These are phyloP conservation scores for Penaeus chinensis DNA, from an alignment of 1,140 invertebrate genomes.

Conservation along the genomic window DNA sequence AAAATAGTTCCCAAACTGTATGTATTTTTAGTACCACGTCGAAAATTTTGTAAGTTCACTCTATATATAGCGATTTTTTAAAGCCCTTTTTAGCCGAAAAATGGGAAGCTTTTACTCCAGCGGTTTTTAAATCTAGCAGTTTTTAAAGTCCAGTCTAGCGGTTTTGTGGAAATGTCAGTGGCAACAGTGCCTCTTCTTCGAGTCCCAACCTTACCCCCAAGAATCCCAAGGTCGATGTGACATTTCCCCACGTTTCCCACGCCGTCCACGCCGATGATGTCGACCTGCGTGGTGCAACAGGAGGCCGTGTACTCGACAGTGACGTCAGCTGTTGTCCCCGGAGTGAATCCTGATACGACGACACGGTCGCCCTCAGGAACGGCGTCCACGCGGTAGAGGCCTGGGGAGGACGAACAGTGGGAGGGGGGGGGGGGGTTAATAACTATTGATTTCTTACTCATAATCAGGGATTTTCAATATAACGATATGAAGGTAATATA, in stretches of 20 bases:
- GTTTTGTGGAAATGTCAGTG: neutral
- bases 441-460: too few relatives aligned
- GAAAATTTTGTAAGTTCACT: too few relatives aligned
- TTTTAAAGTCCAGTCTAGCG: too few relatives aligned
- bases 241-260: conserved; percentile 30
- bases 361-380: neutral
- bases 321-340: conserved; percentile 24
- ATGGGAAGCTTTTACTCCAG: too few relatives aligned
- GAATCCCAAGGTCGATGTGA: conserved; percentile 14
- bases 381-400: conserved; percentile 23
- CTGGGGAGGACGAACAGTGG: neutral
- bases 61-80: too few relatives aligned
- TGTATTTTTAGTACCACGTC: too few relatives aligned
- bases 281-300: conserved; percentile 32
- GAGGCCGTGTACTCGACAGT: neutral
- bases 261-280: conserved; percentile 19
- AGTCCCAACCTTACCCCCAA: conserved; percentile 16
- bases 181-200: too few relatives aligned
- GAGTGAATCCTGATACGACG: neutral
- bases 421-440: neutral
- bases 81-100: too few relatives aligned
- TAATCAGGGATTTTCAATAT: too few relatives aligned
- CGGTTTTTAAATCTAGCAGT: too few relatives aligned
- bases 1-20: too few relatives aligned
- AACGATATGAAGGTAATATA: too few relatives aligned